Base-by-base conservation (phyloP, 2,888 invertebrate genomes). In the Protodeltote pygarga region DNA sequence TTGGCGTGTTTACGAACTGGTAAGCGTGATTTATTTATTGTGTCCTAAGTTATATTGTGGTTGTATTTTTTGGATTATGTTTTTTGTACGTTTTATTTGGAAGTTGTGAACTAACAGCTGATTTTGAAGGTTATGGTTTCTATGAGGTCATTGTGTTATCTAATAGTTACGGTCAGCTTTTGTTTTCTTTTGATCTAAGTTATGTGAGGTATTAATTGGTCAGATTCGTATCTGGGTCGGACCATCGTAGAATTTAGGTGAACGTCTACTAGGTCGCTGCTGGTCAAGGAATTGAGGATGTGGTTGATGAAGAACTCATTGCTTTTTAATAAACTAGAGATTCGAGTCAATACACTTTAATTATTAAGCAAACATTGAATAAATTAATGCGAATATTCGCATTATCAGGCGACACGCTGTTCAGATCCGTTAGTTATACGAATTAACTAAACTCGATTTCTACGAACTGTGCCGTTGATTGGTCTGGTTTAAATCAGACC, bases 11-110 rank as follows among this genome's bases (percentile, higher is more conserved):
- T 38, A 32, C 5, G 9, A 35, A 47, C 45, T 29, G 44, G 40
- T 53, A 37, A n/a, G 13, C 20, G 59, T 50, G n/a, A 48, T 57
- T 41, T 58, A 33, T 62, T 40, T 37, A 16, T 33, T n/a, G n/a
- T n/a, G 23, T 33, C 8, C 27, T 35, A 29, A 32, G 16, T 31
- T 25, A 33, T 23, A 10, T 17, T 23, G 9, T 34, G 42, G 33
- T 54, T 21, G 17, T 8, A 32, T 25, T 40, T 23, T 49, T 20
- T 31, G 39, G 37, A 38, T 45, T 37, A 15, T 6, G 23, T 38
- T 59, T 39, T 33, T 1, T 10, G 8, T 20, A 2, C 4, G 14
- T 50, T 34, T 46, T 41, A 47, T 21, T 32, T 24, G 3, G 31
- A 32, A 32, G 16, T 38, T 42, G 33, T 42, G n/a, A 24, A 33